phyloP scores from a whole-genome alignment of 2,888 invertebrate species.

The Melolontha melolontha region DNA sequence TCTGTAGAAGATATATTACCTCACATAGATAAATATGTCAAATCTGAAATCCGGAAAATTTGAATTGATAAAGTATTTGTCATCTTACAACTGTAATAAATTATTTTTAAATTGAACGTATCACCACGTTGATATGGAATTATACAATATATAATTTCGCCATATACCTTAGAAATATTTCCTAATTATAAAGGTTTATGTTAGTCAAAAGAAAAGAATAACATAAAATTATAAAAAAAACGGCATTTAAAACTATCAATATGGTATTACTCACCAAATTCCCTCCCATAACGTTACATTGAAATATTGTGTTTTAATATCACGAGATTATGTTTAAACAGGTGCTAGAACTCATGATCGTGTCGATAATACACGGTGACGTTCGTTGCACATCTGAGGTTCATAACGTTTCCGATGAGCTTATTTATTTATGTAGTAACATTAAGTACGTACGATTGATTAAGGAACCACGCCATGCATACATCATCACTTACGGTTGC shows the following conservation, averaged over 20 bases:
- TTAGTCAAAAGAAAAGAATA: neutral
- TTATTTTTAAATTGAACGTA: too few relatives aligned
- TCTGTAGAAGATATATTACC: too few relatives aligned
- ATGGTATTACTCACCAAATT: slow-evolving; percentile 38
- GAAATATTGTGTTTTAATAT: slow-evolving; percentile 36
- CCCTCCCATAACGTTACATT: slow-evolving; percentile 42
- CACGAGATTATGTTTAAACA: slow-evolving; percentile 38
- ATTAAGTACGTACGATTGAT: slow-evolving; percentile 41
- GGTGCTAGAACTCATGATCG: slow-evolving; percentile 43
- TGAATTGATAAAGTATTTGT: too few relatives aligned
- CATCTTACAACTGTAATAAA: too few relatives aligned
- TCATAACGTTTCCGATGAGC: slow-evolving; percentile 29
- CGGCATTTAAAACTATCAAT: neutral
- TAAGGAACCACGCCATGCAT: slow-evolving; percentile 45
- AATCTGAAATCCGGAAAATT: too few relatives aligned
- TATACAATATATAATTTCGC: too few relatives aligned
- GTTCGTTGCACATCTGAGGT: slow-evolving; percentile 38
- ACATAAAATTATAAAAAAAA: neutral
- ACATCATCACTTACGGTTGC: slow-evolving; percentile 47
- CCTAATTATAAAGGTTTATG: too few relatives aligned
- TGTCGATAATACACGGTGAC: slow-evolving; percentile 28
- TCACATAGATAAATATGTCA: too few relatives aligned
- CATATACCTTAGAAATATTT: too few relatives aligned
- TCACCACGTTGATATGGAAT: too few relatives aligned
- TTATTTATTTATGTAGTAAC: slow-evolving; percentile 25